phyloP scores from a whole-genome alignment of 2,888 invertebrate species.

The Protula sp. region DNA sequence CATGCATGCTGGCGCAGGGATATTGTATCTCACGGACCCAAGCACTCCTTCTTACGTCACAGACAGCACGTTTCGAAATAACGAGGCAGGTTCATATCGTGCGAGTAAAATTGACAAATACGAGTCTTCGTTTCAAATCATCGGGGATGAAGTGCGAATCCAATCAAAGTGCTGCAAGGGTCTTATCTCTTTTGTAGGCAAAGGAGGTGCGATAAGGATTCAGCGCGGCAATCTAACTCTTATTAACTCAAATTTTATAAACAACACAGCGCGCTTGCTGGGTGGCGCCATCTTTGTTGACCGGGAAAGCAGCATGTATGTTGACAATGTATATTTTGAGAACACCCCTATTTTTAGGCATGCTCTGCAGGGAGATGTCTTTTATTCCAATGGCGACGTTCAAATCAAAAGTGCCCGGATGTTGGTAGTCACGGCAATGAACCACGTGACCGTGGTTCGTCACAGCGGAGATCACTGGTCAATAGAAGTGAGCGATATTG shows the following conservation, averaged over 20 bases:
- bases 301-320: conserved; percentile 12
- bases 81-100: conserved; percentile 20
- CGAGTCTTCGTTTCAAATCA: conserved; percentile 13
- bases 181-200: conserved; percentile 24
- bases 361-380: conserved; percentile 18
- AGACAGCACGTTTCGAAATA: conserved; percentile 18
- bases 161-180: conserved; percentile 26
- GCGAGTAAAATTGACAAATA: conserved; percentile 4
- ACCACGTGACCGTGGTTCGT: conserved; percentile 21
- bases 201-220: conserved; percentile 26
- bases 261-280: conserved; percentile 28
- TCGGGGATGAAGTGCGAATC: conserved; percentile 25
- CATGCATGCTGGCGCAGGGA: conserved; percentile 20
- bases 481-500: conserved; percentile 22
- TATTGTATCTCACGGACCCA: conserved; percentile 11
- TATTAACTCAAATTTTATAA: conserved; percentile 15
- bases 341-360: conserved; percentile 17
- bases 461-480: conserved; percentile 29
- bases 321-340: conserved; percentile 9
- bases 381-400: conserved; percentile 21
- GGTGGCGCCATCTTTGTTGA: conserved; percentile 24
- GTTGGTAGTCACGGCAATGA: conserved; percentile 13
- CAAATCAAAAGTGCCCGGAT: conserved; percentile 12
- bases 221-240: conserved; percentile 21
- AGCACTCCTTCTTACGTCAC: conserved; percentile 9